Evolutionary conservation across 2,888 invertebrate genomes (phyloP), one percentile per base, ranked within the genome.

Genomic region (Aricia artaxerxes): DNA sequence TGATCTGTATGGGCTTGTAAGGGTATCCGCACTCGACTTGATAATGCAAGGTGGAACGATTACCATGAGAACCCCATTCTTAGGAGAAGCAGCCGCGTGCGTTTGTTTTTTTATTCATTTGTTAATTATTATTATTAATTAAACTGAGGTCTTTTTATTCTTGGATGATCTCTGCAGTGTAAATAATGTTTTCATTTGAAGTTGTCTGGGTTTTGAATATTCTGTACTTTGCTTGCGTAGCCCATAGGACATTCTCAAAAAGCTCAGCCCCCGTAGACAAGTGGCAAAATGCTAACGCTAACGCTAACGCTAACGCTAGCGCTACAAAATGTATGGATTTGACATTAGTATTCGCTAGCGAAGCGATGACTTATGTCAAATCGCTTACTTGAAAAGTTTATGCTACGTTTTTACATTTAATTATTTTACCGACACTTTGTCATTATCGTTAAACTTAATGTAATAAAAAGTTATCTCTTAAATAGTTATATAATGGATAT

Each of bases 1-100:
- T 86, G 84, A 87, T 83, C 84, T 85, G 87, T 90, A 91, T 88
- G 87, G 77, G 57, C 81, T 86, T 93, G 93, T 93, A 93, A 93
- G 91, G 91, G 85, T 93, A 94, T 94, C 89, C 83, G 83, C 86
- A 86, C 86, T 87, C 87, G 84, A 86, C 86, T 86, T 82, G 82
- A 83, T 83, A 87, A 86, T 83, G 87, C 86, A 84, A 83, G 83
- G 84, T 84, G 83, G 83, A 89, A 89, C 83, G 86, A 88, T 85
- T 86, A 78, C 78, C 77, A 80, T 80, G 79, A 73, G 76, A 78
- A 79, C 77, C 72, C 69, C 73, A 75, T 76, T 35, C 69, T 49
- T 79, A 79, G 69, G 64, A 24, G 73, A 57, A 24, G 73, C 57
- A 61, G 53, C 11, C 64, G 38, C 64, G 60, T 73, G 35, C 73